Evolutionary conservation across 1,140 invertebrate species (phyloP).

Genomic region (Bactericera cockerelli): DNA sequence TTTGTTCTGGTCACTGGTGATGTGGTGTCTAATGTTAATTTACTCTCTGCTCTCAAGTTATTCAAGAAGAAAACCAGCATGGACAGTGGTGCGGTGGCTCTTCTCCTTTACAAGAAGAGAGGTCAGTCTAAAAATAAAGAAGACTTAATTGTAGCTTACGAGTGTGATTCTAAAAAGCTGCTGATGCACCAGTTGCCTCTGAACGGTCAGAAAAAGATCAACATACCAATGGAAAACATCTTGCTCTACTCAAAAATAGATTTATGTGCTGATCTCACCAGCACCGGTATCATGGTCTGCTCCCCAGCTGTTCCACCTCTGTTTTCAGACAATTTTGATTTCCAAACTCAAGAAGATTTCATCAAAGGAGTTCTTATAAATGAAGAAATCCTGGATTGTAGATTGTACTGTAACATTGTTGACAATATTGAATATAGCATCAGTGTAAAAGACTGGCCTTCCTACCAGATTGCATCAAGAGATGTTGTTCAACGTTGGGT

Average conservation of each 20-base stretch:
- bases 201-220: constrained; percentile 29
- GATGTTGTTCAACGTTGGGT: constrained; percentile 65
- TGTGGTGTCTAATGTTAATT: constrained; percentile 56
- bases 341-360: constrained; percentile 80
- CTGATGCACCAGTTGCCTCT: constrained; percentile 57
- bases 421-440: constrained; percentile 59
- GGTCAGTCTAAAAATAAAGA: constrained; percentile 41
- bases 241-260: constrained; percentile 47
- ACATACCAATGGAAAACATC: constrained; percentile 42
- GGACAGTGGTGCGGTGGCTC: constrained; percentile 81
- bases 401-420: constrained; percentile 63
- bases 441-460: constrained; percentile 61
- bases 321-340: constrained; percentile 95
- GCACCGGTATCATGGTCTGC: constrained; percentile 76
- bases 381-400: constrained; percentile 80
- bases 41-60: constrained; percentile 44
- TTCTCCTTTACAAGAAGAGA: constrained; percentile 60
- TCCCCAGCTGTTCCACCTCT: constrained; percentile 70
- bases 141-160: constrained; percentile 38
- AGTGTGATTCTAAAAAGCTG: constrained; percentile 45
- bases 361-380: constrained; percentile 76
- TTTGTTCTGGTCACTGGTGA: constrained; percentile 75
- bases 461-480: constrained; percentile 62
- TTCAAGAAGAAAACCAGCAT: constrained; percentile 45
- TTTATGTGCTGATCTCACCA: constrained; percentile 56